phyloP scores from a whole-genome alignment of 2,888 invertebrate species.

The Morinoia aosen region DNA sequence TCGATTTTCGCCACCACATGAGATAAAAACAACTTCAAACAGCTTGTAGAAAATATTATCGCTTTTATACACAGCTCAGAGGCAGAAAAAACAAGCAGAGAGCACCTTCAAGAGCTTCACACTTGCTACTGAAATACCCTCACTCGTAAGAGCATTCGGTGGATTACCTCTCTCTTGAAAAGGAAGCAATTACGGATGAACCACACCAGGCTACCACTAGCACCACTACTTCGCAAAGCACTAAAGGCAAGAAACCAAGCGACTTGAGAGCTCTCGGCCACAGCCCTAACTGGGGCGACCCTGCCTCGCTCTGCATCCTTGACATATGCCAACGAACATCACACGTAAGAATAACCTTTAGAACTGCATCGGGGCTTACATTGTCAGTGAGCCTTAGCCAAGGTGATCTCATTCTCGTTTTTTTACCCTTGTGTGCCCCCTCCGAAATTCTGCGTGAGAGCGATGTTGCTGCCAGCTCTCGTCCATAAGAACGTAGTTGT shows the following conservation, averaged over 20 bases:
- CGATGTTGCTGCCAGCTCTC: neutral
- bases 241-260: conserved; percentile 25
- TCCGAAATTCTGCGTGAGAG: neutral
- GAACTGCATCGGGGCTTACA: neutral
- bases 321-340: conserved; percentile 48
- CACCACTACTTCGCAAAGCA: conserved; percentile 34
- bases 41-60: neutral
- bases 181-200: conserved; percentile 3
- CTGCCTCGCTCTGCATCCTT: conserved; percentile 34
- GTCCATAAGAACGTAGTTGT: neutral
- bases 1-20: neutral
- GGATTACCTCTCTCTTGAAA: conserved; percentile 30
- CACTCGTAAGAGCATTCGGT: neutral
- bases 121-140: neutral
- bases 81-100: neutral
- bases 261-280: conserved; percentile 24
- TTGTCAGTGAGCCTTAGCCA: conserved; percentile 10
- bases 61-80: neutral
- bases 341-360: conserved; percentile 38
- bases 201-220: conserved; percentile 52
- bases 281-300: conserved; percentile 8
- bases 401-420: conserved; percentile 21
- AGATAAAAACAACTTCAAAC: neutral
- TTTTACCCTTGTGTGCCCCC: neutral
- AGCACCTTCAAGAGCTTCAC: neutral